phyloP scores from a whole-genome alignment of 1,140 invertebrate species.

The Macrotrachela quadricornifera region DNA sequence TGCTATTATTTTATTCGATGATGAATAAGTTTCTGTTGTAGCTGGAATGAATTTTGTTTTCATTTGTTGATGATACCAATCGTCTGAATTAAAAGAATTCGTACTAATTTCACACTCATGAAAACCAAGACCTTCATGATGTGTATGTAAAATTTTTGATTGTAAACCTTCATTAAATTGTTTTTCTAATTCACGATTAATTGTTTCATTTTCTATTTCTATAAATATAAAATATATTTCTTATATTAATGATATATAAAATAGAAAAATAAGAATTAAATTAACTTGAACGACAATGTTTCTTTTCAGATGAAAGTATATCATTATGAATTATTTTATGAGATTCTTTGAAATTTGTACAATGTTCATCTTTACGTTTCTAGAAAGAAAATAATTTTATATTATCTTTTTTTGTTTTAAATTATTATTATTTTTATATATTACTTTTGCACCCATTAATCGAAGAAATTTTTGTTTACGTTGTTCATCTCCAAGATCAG shows the following conservation, averaged over 20 bases:
- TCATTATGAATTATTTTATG: background rate
- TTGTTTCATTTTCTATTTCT: conserved; percentile 14
- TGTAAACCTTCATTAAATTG: conserved; percentile 21
- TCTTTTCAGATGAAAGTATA: conserved; percentile 6
- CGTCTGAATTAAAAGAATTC: no score
- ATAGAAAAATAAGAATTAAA: background rate
- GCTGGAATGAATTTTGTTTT: no score
- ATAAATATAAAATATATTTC: conserved; percentile 7
- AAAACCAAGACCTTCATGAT: conserved; percentile 21
- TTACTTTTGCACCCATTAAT: conserved; percentile 18
- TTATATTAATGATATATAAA: background rate
- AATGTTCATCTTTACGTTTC: no score
- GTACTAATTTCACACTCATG: conserved; percentile 9
- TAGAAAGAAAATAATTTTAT: no score
- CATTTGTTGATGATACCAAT: no score
- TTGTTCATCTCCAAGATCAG: conserved; percentile 21
- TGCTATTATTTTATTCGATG: no score
- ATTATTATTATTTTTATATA: no score
- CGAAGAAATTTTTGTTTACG: conserved; percentile 23
- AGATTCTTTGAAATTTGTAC: no score
- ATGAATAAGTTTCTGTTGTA: no score
- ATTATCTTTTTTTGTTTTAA: no score
- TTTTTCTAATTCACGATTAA: conserved; percentile 17
- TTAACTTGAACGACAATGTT: conserved; percentile 3
- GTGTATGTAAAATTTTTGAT: conserved; percentile 15